phyloP scores from a whole-genome alignment of 2,113 vertebrate species.

The Tachuris rubrigastra region DNA sequence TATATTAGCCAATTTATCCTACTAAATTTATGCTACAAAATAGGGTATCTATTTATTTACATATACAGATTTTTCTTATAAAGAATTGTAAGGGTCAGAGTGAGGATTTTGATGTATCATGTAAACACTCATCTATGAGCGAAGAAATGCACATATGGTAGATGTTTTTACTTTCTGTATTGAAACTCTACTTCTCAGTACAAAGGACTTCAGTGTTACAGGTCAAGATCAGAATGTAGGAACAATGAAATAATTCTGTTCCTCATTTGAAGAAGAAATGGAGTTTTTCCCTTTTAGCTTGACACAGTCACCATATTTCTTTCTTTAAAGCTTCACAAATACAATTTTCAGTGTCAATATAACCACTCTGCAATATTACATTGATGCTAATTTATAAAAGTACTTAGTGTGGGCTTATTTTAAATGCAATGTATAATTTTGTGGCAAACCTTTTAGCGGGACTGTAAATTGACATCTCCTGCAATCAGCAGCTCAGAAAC shows the following conservation, averaged over 20 bases:
- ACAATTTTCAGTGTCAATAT: conserved; percentile 59
- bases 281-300: conserved; percentile 29
- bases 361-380: conserved; percentile 55
- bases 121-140: background rate
- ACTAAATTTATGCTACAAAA: background rate
- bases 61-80: background rate
- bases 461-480: conserved; percentile 58
- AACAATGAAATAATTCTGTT: conserved; percentile 6
- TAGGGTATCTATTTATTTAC: background rate
- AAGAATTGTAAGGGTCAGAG: background rate
- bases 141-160: background rate
- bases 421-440: conserved; percentile 67
- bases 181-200: background rate
- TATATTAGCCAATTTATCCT: background rate
- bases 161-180: background rate
- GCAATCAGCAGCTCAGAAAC: conserved; percentile 59
- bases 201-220: background rate
- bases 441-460: conserved; percentile 60
- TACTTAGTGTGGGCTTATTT: conserved; percentile 55
- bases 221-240: background rate
- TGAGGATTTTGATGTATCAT: background rate
- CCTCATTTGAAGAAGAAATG: conserved; percentile 8
- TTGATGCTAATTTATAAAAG: conserved; percentile 70
- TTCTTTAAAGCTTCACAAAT: conserved; percentile 49
- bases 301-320: background rate